phyloP scores from a whole-genome alignment of 2,888 invertebrate species.

The Drosophila emarginata region DNA sequence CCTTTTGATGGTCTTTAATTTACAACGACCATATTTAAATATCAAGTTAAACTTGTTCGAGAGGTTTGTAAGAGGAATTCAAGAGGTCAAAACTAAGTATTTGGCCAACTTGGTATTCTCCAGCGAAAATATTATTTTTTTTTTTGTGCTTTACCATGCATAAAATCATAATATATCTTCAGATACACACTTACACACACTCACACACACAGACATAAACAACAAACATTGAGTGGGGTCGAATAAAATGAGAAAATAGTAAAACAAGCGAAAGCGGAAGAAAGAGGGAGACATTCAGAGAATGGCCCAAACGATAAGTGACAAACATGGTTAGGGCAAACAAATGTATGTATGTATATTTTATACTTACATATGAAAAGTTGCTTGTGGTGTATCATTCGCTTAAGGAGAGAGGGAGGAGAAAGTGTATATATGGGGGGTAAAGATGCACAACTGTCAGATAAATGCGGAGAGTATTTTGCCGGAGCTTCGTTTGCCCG shows the following conservation, averaged over 20 bases:
- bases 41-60: background rate
- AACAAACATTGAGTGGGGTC: conserved; percentile 3
- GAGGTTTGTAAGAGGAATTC: background rate
- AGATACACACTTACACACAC: conserved; percentile 17
- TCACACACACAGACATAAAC: conserved; percentile 5
- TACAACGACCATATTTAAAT: background rate
- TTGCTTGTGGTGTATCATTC: background rate
- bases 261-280: conserved; percentile 30
- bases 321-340: conserved; percentile 71
- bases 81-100: background rate
- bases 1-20: background rate
- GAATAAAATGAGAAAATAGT: conserved; percentile 26
- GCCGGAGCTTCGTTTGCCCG: conserved; percentile 61
- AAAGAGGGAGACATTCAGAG: conserved; percentile 48
- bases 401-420: no score
- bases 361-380: conserved; percentile 52
- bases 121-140: conserved; percentile 36
- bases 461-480: conserved; percentile 67
- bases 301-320: conserved; percentile 71
- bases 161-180: conserved; percentile 69
- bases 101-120: conserved; percentile 6
- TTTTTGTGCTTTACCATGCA: conserved; percentile 51
- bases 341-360: conserved; percentile 70
- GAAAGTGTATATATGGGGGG: background rate
- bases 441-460: conserved; percentile 74